Base-by-base conservation (phyloP, 30 jellyfish, hydroid and myxozoan species). In the Haliclystus octoradiatus region DNA sequence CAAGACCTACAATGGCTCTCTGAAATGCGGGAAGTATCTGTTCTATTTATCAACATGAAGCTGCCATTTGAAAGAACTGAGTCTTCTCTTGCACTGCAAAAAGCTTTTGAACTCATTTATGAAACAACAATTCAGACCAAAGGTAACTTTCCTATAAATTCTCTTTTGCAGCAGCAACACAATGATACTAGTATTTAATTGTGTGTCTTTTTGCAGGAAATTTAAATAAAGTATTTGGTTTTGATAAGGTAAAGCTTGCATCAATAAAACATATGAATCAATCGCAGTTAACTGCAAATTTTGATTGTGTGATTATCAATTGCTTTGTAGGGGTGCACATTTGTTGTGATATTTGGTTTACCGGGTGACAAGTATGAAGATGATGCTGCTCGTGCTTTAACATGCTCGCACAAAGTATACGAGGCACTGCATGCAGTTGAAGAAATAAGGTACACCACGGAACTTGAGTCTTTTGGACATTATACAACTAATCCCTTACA, bases 291-390 rank as follows among this genome's bases (percentile, higher is more conserved):
- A 28, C 25, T 62, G 25, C 73, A 26, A 63, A 63, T 63, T 3
- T 23, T 40, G 22, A 12, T 5, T 2, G 27, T 33, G 47, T 3
- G 23, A 9, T 5, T 1, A 69, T 72, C 23, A 1, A 5, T 1
- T 5, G 4, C 15, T 19, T 66, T 57, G 23, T 67, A 85, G 96
- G 96, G 96, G 15, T 85, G 96, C 49, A 85, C 96, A 2, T 85
- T 85, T 51, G 87, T 85, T 1, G 96, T 85, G 12, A 85, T 85
- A 33, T 77, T 85, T 73, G 96, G 96, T 26, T 53, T 85, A 28
- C 96, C 96, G 12, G 96, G 96, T 49, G 80, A 75, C 71, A 85
- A 85, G 62, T 92, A 85, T 40, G 96, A 85, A 68, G 96, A 85
- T 62, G 96, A 85, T 74, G 80, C 85, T 9, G 86, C 81, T 14